Percentiles rank a stretch among this genome's conserved stretches.
phyloP scores from a whole-genome alignment of 2,888 invertebrate genomes.

The Andricus curvator region DNA sequence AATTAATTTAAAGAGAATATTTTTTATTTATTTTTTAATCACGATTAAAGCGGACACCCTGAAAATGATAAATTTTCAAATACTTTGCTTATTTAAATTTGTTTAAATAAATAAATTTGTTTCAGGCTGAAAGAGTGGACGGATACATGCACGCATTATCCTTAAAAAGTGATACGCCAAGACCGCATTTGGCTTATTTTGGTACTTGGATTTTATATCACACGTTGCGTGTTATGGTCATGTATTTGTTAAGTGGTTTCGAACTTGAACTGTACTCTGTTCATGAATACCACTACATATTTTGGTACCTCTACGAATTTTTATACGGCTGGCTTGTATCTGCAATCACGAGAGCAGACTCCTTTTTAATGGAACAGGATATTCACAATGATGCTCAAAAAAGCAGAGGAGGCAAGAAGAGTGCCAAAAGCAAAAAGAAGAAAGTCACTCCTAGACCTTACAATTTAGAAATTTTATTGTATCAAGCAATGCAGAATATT shows the following conservation, averaged over 20 bases:
- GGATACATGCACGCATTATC: conserved; percentile 87
- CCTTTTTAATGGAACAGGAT: conserved; percentile 89
- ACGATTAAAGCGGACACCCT: no score
- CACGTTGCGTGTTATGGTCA: conserved; percentile 94
- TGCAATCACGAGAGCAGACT: conserved; percentile 93
- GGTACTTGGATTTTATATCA: conserved; percentile 98
- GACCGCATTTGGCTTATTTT: conserved; percentile 90
- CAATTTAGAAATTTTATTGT: conserved; percentile 90
- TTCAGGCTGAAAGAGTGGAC: conserved; percentile 93
- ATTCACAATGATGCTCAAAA: conserved; percentile 78
- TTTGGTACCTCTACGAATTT: conserved; percentile 97
- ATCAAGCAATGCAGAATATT: conserved; percentile 95
- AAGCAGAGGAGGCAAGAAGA: conserved; percentile 78
- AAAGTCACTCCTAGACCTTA: conserved; percentile 85
- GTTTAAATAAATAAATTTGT: not conserved
- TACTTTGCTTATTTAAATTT: conserved; percentile 9
- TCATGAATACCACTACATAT: conserved; percentile 97
- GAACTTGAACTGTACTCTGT: conserved; percentile 97
- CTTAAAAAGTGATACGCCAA: conserved; percentile 84
- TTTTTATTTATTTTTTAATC: no score
- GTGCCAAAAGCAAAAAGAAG: conserved; percentile 85
- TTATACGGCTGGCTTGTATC: conserved; percentile 96
- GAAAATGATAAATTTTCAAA: conserved; percentile 16
- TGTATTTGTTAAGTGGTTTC: conserved; percentile 95
- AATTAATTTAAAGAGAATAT: no score